Conservation (phyloP, 2,888 invertebrate genomes). For the Synergus japonicus region DNA sequence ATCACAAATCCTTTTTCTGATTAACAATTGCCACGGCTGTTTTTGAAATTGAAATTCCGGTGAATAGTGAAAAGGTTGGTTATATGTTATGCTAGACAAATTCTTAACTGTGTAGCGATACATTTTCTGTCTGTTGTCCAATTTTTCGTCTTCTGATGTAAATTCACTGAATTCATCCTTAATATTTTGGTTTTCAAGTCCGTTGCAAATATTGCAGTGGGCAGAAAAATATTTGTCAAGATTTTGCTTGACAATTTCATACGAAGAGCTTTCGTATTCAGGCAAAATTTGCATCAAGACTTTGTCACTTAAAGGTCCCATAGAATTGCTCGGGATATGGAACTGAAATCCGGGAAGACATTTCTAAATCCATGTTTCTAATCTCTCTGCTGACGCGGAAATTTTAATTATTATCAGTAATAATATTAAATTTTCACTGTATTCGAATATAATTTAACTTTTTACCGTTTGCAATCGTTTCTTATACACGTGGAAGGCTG, state of each 20-base stretch:
- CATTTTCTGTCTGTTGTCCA: not conserved
- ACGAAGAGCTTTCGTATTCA: not conserved
- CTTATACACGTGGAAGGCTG: no score
- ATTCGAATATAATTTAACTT: not conserved
- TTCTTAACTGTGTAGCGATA: not conserved
- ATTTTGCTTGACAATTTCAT: not conserved
- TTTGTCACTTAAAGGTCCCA: not conserved
- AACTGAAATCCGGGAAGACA: not conserved
- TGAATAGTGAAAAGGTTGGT: conserved; percentile 7
- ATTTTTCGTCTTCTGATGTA: not conserved
- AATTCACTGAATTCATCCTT: not conserved
- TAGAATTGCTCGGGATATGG: conserved; percentile 8
- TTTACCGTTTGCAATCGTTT: not conserved
- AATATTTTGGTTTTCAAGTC: not conserved
- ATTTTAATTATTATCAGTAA: not conserved
- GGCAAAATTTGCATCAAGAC: not conserved
- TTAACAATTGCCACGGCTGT: not conserved
- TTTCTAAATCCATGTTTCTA: not conserved
- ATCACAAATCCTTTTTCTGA: conserved; percentile 5
- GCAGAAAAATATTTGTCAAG: not conserved
- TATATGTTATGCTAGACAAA: not conserved
- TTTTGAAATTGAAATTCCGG: not conserved
- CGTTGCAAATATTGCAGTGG: not conserved
- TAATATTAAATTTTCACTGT: not conserved
- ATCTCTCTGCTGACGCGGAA: not conserved